phyloP scores from a whole-genome alignment of 1,140 invertebrate species.

The Steinernema feltiae region DNA sequence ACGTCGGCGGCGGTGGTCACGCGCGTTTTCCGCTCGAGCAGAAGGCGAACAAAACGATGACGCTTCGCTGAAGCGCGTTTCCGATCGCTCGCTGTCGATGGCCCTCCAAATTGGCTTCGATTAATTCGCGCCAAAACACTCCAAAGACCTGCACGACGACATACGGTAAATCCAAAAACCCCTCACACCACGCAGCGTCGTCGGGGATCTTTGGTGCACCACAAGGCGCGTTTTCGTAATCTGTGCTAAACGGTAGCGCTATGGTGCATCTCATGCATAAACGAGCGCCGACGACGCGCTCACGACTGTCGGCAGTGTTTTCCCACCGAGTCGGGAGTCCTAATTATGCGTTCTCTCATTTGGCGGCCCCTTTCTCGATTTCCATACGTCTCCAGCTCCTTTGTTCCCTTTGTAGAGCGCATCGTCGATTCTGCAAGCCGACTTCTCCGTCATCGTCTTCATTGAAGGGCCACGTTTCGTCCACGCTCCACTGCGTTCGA shows the following conservation, averaged over 20 bases:
- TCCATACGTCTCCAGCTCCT: neutral
- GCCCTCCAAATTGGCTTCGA: neutral
- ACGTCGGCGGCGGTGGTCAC: neutral
- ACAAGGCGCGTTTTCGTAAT: too few relatives aligned
- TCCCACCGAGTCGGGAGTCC: too few relatives aligned
- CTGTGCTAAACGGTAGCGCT: neutral
- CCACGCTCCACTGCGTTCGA: conserved; percentile 1
- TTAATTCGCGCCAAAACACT: neutral
- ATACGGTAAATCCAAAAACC: conserved; percentile 3
- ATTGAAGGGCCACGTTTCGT: conserved; percentile 1
- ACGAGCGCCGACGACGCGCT: too few relatives aligned
- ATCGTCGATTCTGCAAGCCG: neutral
- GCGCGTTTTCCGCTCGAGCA: conserved; percentile 10
- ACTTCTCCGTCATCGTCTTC: neutral
- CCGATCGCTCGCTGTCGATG: neutral
- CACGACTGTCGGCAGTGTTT: too few relatives aligned
- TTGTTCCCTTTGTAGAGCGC: neutral
- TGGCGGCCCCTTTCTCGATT: neutral
- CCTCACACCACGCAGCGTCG: too few relatives aligned
- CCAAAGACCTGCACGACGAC: neutral
- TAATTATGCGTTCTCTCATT: too few relatives aligned
- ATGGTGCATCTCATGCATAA: neutral
- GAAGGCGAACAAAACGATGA: conserved; percentile 12
- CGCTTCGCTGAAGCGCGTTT: conserved; percentile 1
- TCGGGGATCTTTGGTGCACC: neutral